Evolutionary conservation across 2,797 vertebrate genomes (phyloP).

Genomic region (Rhinoraja longicauda): DNA sequence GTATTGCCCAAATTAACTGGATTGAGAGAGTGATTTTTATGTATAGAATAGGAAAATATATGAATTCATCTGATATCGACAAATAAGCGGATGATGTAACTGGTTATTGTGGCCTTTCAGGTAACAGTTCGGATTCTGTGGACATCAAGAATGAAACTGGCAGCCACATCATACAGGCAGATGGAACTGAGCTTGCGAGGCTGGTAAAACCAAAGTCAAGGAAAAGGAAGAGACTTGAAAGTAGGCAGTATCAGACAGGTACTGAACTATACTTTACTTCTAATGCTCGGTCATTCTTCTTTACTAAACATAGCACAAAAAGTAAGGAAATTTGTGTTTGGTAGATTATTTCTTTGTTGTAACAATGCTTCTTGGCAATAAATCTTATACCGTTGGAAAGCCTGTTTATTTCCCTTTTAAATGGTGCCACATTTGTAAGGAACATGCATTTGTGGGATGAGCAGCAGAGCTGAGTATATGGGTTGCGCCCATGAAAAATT

Average conservation of each 20-base stretch:
- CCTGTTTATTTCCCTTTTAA: no score
- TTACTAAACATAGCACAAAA: no score
- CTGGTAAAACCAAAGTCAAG: slow-evolving; percentile 83
- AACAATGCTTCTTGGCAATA: no score
- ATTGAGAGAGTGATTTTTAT: background rate
- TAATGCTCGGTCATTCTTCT: background rate
- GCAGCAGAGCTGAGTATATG: no score
- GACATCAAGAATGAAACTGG: slow-evolving; percentile 92
- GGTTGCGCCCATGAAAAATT: no score
- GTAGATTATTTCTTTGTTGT: no score
- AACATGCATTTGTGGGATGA: no score
- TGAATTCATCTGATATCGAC: background rate
- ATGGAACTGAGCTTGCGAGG: slow-evolving; percentile 76
- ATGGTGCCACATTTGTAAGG: no score
- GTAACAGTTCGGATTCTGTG: slow-evolving; percentile 74
- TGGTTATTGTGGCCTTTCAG: slow-evolving; percentile 44
- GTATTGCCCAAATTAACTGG: background rate
- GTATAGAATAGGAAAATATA: background rate
- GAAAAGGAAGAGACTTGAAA: slow-evolving; percentile 83
- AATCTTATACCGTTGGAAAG: no score
- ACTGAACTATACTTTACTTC: slow-evolving; percentile 40
- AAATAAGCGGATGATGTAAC: background rate
- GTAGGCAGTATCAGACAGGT: slow-evolving; percentile 97
- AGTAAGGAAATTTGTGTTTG: no score
- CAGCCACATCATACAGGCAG: slow-evolving; percentile 90